A percentile compares a stretch with the other conserved stretches of the same genome.
These are phyloP conservation scores for Proterorhinus semilunaris DNA, from an alignment of 2,113 vertebrate genomes.

Conservation along the genomic window DNA sequence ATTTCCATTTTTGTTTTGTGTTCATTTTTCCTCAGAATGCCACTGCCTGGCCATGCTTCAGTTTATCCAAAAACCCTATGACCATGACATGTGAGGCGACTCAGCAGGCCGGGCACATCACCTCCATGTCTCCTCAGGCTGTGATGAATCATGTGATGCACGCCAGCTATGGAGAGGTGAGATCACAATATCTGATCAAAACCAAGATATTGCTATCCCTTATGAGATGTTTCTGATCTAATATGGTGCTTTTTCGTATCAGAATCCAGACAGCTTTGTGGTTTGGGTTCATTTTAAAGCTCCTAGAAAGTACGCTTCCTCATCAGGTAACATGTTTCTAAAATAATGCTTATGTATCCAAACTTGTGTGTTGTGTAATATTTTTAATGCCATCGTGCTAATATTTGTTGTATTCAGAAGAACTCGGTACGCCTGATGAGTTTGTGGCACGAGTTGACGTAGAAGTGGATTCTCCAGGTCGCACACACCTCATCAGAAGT, in stretches of 20 bases:
- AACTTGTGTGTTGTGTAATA: not conserved
- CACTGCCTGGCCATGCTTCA: slow-evolving; percentile 89
- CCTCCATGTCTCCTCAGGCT: slow-evolving; percentile 77
- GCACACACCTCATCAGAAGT: slow-evolving; percentile 83
- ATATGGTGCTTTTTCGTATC: slow-evolving; percentile 8
- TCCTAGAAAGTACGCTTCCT: slow-evolving; percentile 78
- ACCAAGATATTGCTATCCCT: not conserved
- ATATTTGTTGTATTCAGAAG: slow-evolving; percentile 63
- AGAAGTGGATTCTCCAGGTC: slow-evolving; percentile 91
- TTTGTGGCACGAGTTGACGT: slow-evolving; percentile 87
- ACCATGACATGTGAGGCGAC: slow-evolving; percentile 53
- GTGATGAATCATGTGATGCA: slow-evolving; percentile 91
- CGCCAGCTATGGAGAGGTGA: slow-evolving; percentile 85
- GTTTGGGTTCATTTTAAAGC: slow-evolving; percentile 92
- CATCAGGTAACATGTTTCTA: slow-evolving; percentile 76
- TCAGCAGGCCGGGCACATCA: slow-evolving; percentile 63
- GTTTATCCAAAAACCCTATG: slow-evolving; percentile 85
- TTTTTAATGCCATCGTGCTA: not conserved
- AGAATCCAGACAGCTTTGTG: slow-evolving; percentile 86
- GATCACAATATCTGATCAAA: not conserved
- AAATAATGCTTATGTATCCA: too few relatives aligned
- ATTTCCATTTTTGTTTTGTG: not conserved
- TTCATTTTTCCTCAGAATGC: slow-evolving; percentile 80
- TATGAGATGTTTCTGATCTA: not conserved
- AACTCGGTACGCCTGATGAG: slow-evolving; percentile 83